Percentiles rank a stretch among this genome's conserved stretches.
These are phyloP conservation scores for Drosophila elegans DNA, from an alignment of 1,140 invertebrate species.

Conservation along the genomic window DNA sequence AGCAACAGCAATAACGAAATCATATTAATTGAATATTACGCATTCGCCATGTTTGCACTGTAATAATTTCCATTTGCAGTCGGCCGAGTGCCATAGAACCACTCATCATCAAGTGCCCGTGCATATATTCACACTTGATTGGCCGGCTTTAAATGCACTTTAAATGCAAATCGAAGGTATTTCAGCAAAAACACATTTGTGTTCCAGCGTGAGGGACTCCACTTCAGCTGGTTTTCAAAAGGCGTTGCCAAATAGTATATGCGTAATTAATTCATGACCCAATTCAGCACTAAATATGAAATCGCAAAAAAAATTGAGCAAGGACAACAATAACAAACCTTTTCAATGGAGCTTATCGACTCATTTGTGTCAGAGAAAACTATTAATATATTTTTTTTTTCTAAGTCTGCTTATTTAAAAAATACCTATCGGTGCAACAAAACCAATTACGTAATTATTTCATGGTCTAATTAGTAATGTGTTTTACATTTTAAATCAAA, in stretches of 20 bases:
- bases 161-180: slow-evolving; percentile 36
- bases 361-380: no score
- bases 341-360: no score
- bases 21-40: slow-evolving; percentile 79
- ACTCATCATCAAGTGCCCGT: slow-evolving; percentile 42
- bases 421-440: no score
- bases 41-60: slow-evolving; percentile 56
- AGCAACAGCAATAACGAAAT: slow-evolving; percentile 50
- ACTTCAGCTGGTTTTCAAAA: slow-evolving; percentile 4
- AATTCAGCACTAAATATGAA: slow-evolving; percentile 1
- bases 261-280: slow-evolving; percentile 26
- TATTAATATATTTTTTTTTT: no score
- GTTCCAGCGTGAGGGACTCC: slow-evolving; percentile 4
- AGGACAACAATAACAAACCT: no score
- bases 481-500: no score
- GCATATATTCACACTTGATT: slow-evolving; percentile 40
- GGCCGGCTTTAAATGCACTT: slow-evolving; percentile 37
- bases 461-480: no score
- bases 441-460: no score
- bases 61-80: slow-evolving; percentile 46
- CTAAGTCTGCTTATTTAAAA: no score
- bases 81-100: slow-evolving; percentile 25
- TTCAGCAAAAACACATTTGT: slow-evolving; percentile 29
- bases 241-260: slow-evolving; percentile 15
- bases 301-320: neutral